Evolutionary conservation across 2,797 vertebrate genomes (phyloP).

Genomic region (Acanthornis magna): DNA sequence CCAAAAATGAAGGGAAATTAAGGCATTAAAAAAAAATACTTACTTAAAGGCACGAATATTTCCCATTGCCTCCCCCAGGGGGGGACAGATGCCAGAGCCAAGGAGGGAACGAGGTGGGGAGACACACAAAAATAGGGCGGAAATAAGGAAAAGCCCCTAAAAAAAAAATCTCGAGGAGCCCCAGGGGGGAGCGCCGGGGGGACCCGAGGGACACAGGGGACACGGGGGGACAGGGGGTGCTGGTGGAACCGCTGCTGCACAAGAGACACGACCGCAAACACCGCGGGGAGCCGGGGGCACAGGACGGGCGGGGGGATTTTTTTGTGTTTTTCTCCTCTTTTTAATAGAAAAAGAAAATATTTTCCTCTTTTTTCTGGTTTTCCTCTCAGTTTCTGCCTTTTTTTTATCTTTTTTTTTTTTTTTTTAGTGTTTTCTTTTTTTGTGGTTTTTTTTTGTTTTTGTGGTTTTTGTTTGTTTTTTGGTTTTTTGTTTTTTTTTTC

Average conservation of each 20-base stretch:
- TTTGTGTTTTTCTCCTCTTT: constrained; percentile 61
- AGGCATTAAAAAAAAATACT: constrained; percentile 60
- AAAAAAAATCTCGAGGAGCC: not conserved
- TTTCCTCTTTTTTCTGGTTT: constrained; percentile 38
- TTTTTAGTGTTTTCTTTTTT: not conserved
- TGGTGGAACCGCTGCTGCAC: constrained; percentile 59
- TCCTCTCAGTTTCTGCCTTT: not conserved
- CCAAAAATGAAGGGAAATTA: constrained; percentile 32
- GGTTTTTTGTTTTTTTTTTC: not conserved
- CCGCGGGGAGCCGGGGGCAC: constrained; percentile 28
- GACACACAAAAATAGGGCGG: not conserved
- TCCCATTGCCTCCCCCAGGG: not conserved
- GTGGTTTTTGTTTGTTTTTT: not conserved
- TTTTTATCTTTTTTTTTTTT: not conserved
- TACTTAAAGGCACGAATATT: constrained; percentile 54
- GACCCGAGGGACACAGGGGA: not conserved
- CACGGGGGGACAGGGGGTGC: not conserved
- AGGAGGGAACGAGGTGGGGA: not conserved
- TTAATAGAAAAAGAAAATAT: constrained; percentile 82
- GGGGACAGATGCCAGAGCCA: not conserved
- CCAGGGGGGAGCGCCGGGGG: not conserved
- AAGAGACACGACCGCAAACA: constrained; percentile 69
- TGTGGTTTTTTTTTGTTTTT: not conserved
- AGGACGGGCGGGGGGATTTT: constrained; percentile 42
- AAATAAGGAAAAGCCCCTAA: not conserved